Evolutionary conservation across 2,888 invertebrate species (phyloP), one percentile per base, ranked within the genome.

Genomic region (Gisinianus flammeolus): DNA sequence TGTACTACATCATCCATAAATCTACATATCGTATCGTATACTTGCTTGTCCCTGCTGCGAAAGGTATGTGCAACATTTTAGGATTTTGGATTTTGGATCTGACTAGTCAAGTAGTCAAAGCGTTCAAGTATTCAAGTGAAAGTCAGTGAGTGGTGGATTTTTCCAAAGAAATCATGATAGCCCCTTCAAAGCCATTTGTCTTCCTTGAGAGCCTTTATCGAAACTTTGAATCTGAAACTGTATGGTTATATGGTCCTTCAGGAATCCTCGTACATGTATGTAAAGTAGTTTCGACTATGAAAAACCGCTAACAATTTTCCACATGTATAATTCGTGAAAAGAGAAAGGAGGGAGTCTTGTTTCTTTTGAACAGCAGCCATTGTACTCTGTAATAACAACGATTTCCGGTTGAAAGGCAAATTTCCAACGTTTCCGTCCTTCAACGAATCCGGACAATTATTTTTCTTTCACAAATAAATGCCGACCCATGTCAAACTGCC

Each of bases 1-100:
- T 44, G 44, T 52, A 69, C 44, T 8, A 16, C 69, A 44, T 69
- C 24, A 22, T 69, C 28, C 69, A 69, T 69, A 69, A 69, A 69
- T 69, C 44, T 69, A 22, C 58, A 58, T 58, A 8, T 8, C 44
- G 12, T 19, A 16, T 19, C 12, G 35, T 35, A 5, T 44, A 2
- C 44, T 44, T 12, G 12, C 44, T 44, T 4, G 1, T 4, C 16
- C 2, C 44, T 44, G 8, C 44, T 44, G 19, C 44, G 44, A 44
- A 44, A 2, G 19, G 44, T 19, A 2, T 44, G 12, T 44, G 44
- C 12, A 44, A 44, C 19, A 44, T 44, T 44, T 44, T 19, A 12
- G 19, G 35, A 35, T 44, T 44, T 6, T 6, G 19, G 44, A 44
- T 44, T 44, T 12, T 35, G 12, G 35, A 35, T 35, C 12, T 35